A percentile compares a stretch with the other conserved stretches of the same genome.
Conservation (phyloP, 2,888 invertebrate species). For the Elegia similella region DNA sequence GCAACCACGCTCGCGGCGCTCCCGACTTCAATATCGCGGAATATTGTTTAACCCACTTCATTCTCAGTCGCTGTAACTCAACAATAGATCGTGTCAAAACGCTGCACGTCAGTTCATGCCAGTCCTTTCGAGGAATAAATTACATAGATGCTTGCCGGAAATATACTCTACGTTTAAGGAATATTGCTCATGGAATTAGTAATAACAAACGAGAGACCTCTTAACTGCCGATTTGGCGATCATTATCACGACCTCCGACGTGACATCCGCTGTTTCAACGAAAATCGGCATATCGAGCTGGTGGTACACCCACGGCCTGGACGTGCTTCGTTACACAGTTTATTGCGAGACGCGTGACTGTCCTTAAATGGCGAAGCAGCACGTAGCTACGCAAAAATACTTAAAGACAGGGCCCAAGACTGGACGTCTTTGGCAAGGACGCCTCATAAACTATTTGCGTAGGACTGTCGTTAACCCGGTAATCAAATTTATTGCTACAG, state of each 20-base stretch:
- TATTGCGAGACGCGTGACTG: slow-evolving; percentile 37
- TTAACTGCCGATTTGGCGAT: slow-evolving; percentile 48
- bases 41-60: slow-evolving; percentile 22
- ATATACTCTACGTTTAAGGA: slow-evolving; percentile 4
- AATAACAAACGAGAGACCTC: slow-evolving; percentile 36
- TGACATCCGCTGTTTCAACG: slow-evolving; percentile 56
- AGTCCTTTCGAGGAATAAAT: not conserved
- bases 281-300: slow-evolving; percentile 50
- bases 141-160: not conserved
- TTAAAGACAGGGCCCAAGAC: slow-evolving; percentile 44
- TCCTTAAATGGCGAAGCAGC: slow-evolving; percentile 54
- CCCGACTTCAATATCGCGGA: slow-evolving; percentile 69
- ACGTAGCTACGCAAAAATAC: slow-evolving; percentile 47
- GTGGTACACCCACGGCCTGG: slow-evolving; percentile 59
- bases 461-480: slow-evolving; percentile 3
- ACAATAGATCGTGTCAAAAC: slow-evolving; percentile 9
- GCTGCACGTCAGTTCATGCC: slow-evolving; percentile 5
- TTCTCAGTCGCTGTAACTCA: slow-evolving; percentile 8
- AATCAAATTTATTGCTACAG: slow-evolving; percentile 6
- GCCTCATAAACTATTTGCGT: slow-evolving; percentile 11
- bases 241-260: slow-evolving; percentile 56
- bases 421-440: slow-evolving; percentile 36
- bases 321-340: slow-evolving; percentile 61
- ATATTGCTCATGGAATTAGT: slow-evolving; percentile 4
- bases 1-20: slow-evolving; percentile 61